phyloP scores from a whole-genome alignment of 2,888 invertebrate species.

The Cheilosia soror region DNA sequence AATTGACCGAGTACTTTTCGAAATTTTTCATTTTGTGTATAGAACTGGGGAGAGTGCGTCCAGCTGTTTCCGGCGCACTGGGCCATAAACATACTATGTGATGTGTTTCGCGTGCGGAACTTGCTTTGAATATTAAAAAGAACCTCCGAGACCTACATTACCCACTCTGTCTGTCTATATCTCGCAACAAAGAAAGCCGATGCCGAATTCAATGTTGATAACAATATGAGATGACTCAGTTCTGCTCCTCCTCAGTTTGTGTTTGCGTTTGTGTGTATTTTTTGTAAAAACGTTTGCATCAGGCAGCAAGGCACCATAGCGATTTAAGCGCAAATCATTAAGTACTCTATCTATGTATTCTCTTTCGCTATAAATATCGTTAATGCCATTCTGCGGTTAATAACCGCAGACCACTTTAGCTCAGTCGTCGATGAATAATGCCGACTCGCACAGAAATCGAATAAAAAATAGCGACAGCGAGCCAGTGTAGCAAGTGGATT shows the following conservation, averaged over 20 bases:
- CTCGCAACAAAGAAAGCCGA: constrained; percentile 53
- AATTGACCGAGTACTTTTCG: constrained; percentile 4
- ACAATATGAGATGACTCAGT: constrained; percentile 68
- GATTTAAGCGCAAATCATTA: constrained; percentile 65
- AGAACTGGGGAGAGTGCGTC: constrained; percentile 28
- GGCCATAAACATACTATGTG: constrained; percentile 53
- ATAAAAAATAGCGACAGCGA: constrained; percentile 7
- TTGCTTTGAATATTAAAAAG: constrained; percentile 69
- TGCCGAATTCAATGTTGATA: constrained; percentile 60
- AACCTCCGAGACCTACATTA: constrained; percentile 56
- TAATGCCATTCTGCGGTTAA: constrained; percentile 74
- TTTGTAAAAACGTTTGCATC: constrained; percentile 50
- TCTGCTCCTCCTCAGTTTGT: constrained; percentile 45
- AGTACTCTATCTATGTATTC: constrained; percentile 55
- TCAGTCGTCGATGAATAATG: constrained; percentile 60
- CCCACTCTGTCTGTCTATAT: constrained; percentile 26
- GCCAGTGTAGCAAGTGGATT: constrained; percentile 56
- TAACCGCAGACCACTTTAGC: constrained; percentile 70
- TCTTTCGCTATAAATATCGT: constrained; percentile 72
- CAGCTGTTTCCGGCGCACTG: constrained; percentile 68
- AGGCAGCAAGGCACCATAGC: constrained; percentile 13
- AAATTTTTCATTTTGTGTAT: background rate
- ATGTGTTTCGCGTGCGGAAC: constrained; percentile 41
- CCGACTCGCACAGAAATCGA: constrained; percentile 58
- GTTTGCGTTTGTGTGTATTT: constrained; percentile 40